These are phyloP conservation scores for Tiaroga cobitis DNA, from an alignment of 2,797 vertebrate species.

Conservation along the genomic window DNA sequence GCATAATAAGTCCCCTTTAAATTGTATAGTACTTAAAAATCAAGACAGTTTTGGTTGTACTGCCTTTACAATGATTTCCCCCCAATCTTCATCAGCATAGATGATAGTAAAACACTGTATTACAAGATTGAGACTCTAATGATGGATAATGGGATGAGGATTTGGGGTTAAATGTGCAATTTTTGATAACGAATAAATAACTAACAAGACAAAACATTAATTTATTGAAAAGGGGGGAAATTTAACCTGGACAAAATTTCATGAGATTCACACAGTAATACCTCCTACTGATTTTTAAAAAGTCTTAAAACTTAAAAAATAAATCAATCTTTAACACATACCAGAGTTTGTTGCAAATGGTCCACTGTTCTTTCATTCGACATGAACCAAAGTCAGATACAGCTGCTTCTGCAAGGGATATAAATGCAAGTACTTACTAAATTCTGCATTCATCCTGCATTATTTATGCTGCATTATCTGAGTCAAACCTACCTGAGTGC, in stretches of 20 bases:
- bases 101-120: not conserved
- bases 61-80: not conserved
- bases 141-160: not conserved
- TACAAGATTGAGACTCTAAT: not conserved
- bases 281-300: not conserved
- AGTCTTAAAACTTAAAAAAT: not conserved
- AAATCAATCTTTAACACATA: not conserved
- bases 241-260: not conserved
- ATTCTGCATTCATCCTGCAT: constrained; percentile 21
- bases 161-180: not conserved
- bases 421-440: not conserved
- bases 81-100: not conserved
- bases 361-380: not conserved
- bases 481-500: constrained; percentile 5
- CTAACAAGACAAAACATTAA: not conserved
- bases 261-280: not conserved
- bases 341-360: not conserved
- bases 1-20: not conserved
- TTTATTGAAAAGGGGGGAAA: not conserved
- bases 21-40: not conserved
- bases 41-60: not conserved
- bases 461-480: constrained; percentile 17
- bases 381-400: not conserved
- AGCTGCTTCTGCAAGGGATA: not conserved
- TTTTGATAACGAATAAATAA: not conserved